Evolutionary conservation across 2,797 vertebrate species (phyloP).

Genomic region (Gallinago nigripennis): DNA sequence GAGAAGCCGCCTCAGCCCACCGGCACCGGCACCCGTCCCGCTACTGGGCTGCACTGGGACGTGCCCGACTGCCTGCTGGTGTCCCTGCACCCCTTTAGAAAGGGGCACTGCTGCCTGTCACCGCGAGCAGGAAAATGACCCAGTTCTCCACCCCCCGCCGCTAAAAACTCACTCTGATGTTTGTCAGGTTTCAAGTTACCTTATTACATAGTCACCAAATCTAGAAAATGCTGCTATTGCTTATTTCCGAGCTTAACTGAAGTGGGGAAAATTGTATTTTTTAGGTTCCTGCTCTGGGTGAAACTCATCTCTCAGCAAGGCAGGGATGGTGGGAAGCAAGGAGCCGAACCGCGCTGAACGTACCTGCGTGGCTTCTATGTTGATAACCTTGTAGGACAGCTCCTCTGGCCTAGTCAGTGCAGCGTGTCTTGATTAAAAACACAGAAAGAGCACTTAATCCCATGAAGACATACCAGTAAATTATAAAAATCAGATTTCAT

Average conservation of each 20-base stretch:
- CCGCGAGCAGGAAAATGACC: rapidly evolving
- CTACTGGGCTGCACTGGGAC: neutral
- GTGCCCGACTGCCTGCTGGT: neutral
- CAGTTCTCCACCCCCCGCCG: rapidly evolving
- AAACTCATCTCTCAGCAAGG: rapidly evolving
- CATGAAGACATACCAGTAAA: neutral
- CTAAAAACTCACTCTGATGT: neutral
- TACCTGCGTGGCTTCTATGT: slow-evolving; percentile 94
- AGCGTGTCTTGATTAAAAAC: slow-evolving; percentile 83
- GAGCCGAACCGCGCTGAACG: neutral
- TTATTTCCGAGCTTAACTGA: neutral
- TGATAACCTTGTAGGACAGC: slow-evolving; percentile 89
- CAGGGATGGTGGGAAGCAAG: neutral
- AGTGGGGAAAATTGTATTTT: neutral
- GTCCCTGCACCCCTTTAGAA: neutral
- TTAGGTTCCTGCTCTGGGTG: neutral
- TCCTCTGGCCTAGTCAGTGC: slow-evolving; percentile 88
- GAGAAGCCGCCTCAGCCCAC: neutral
- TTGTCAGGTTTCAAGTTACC: neutral
- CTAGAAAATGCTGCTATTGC: neutral
- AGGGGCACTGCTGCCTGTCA: neutral
- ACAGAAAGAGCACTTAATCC: neutral
- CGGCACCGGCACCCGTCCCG: neutral
- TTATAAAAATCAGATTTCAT: neutral
- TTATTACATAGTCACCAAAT: neutral